phyloP scores from a whole-genome alignment of 1,140 invertebrate species.

The Thaumetopoea pityocampa region DNA sequence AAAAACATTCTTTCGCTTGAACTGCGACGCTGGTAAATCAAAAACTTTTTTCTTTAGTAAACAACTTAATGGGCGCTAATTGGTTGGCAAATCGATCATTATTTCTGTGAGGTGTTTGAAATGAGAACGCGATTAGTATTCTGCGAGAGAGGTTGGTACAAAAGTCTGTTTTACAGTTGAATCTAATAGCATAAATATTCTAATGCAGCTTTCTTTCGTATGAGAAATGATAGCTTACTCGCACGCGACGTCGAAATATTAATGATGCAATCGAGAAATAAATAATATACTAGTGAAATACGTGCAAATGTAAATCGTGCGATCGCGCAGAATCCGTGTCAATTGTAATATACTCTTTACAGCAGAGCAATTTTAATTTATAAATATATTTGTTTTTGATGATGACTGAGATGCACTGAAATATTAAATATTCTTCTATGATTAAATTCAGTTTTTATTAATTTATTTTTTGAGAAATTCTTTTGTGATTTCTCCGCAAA shows the following conservation, averaged over 20 bases:
- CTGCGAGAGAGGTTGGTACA: background rate
- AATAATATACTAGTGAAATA: slow-evolving; percentile 27
- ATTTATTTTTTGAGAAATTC: too few relatives aligned
- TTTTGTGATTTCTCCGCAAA: too few relatives aligned
- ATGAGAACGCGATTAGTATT: background rate
- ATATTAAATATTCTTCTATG: too few relatives aligned
- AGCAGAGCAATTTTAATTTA: too few relatives aligned
- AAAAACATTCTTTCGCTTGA: slow-evolving; percentile 9
- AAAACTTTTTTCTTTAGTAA: slow-evolving; percentile 12
- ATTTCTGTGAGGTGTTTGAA: background rate
- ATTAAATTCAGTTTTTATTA: too few relatives aligned
- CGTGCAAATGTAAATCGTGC: background rate
- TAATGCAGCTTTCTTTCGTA: slow-evolving; percentile 5
- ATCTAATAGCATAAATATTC: slow-evolving; percentile 1
- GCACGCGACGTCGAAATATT: slow-evolving; percentile 42
- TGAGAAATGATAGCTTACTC: slow-evolving; percentile 30
- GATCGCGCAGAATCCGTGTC: slow-evolving; percentile 1
- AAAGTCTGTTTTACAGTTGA: background rate
- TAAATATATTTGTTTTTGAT: too few relatives aligned
- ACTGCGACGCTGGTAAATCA: slow-evolving; percentile 5
- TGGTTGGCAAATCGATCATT: slow-evolving; percentile 5
- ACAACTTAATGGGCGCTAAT: slow-evolving; percentile 5
- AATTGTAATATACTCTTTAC: slow-evolving; percentile 6
- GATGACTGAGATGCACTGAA: too few relatives aligned
- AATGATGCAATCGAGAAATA: slow-evolving; percentile 35